Conservation (phyloP, 1,140 invertebrate genomes). For the Drosophila nannoptera region DNA sequence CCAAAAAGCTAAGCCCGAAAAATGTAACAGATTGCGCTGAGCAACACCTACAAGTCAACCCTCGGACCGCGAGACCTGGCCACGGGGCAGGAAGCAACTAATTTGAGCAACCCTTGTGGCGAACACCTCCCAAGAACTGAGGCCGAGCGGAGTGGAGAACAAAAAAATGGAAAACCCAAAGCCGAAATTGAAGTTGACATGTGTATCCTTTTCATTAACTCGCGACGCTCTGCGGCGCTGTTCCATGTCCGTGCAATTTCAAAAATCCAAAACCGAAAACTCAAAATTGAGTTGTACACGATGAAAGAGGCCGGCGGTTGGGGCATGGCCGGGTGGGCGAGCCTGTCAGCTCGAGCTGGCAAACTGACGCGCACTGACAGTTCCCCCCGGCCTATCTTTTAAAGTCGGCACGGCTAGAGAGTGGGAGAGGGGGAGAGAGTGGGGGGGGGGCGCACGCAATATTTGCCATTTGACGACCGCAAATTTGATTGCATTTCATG, state of each 20-base stretch:
- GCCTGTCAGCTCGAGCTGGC: conserved; percentile 73
- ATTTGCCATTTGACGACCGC: conserved; percentile 78
- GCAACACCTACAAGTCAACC: conserved; percentile 70
- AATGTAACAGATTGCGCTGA: conserved; percentile 73
- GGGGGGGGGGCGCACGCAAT: conserved; percentile 46
- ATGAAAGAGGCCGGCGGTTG: conserved; percentile 12
- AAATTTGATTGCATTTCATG: conserved; percentile 79
- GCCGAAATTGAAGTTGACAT: conserved; percentile 78
- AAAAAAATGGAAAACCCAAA: conserved; percentile 46
- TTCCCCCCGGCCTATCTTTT: conserved; percentile 41
- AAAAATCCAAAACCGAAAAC: conserved; percentile 58
- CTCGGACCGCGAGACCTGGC: conserved; percentile 21
- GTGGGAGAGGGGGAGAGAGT: background rate
- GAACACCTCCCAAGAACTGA: conserved; percentile 54
- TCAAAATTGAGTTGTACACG: conserved; percentile 76
- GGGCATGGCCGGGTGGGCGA: conserved; percentile 27
- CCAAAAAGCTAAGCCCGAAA: conserved; percentile 37
- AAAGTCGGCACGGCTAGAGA: conserved; percentile 34
- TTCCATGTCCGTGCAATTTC: conserved; percentile 50
- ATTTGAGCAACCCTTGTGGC: conserved; percentile 74
- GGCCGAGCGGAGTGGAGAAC: too few species aligned
- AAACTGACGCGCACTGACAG: conserved; percentile 71
- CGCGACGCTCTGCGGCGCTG: conserved; percentile 55
- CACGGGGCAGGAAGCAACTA: conserved; percentile 62
- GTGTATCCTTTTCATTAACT: conserved; percentile 79